Percentiles rank a stretch among this genome's conserved stretches.
These are phyloP conservation scores for Barypeithes pellucidus DNA, from an alignment of 2,888 invertebrate genomes.

Conservation along the genomic window DNA sequence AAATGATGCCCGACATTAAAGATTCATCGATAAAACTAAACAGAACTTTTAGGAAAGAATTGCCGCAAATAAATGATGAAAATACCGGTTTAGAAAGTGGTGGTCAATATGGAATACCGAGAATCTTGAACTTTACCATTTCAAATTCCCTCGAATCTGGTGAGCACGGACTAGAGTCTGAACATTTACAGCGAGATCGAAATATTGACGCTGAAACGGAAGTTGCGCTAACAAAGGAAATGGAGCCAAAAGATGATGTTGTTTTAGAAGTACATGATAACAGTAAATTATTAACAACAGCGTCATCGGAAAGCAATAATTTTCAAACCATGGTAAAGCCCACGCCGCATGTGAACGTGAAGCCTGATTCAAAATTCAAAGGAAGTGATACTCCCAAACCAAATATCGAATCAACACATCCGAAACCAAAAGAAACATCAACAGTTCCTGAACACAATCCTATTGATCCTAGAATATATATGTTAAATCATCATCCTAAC, in stretches of 20 bases:
- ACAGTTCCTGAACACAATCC: constrained; percentile 12
- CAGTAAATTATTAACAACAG: neutral
- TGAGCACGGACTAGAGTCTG: constrained; percentile 24
- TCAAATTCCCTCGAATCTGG: constrained; percentile 44
- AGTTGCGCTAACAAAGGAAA: neutral
- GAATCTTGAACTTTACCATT: constrained; percentile 51
- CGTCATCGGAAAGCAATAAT: constrained; percentile 7
- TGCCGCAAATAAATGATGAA: constrained; percentile 60
- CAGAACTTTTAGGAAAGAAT: constrained; percentile 68
- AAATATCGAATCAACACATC: neutral
- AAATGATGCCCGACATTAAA: constrained; percentile 64
- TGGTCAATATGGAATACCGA: constrained; percentile 47
- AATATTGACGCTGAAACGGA: too few species aligned
- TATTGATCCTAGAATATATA: constrained; percentile 68
- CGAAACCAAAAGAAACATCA: constrained; percentile 1
- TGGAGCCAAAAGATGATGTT: neutral
- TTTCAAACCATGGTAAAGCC: neutral
- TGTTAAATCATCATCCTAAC: constrained; percentile 49
- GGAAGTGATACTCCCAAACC: neutral
- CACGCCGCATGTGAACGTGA: neutral
- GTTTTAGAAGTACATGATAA: neutral
- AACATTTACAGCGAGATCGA: neutral
- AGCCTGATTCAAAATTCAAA: neutral
- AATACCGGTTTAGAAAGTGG: constrained; percentile 24
- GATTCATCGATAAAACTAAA: constrained; percentile 65